Percentiles rank a stretch among this genome's conserved stretches.
These are phyloP conservation scores for Nyleta sp. DNA, from an alignment of 2,888 invertebrate species.

Conservation along the genomic window DNA sequence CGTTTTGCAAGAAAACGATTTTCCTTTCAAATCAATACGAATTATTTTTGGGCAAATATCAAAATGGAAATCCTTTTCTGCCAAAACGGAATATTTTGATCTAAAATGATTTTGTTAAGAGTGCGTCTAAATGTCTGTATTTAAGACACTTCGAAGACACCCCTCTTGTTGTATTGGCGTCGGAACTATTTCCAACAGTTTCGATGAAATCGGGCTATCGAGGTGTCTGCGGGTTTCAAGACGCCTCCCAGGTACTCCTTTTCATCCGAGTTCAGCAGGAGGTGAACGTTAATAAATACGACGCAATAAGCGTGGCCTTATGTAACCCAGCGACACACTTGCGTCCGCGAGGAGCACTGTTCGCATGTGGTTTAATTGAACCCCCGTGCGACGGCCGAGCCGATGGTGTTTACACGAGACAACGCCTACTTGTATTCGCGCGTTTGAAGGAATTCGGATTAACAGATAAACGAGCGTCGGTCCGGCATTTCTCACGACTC, in stretches of 20 bases:
- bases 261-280: conserved; percentile 29
- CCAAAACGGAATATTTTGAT: no score
- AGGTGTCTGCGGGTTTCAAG: not conserved
- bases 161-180: no score
- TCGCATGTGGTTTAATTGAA: conserved; percentile 66
- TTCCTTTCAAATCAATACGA: no score
- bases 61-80: no score
- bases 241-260: conserved; percentile 16
- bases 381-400: conserved; percentile 64
- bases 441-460: conserved; percentile 53
- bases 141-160: no score
- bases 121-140: no score
- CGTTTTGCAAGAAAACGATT: no score
- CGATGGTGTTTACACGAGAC: conserved; percentile 55
- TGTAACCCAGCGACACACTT: conserved; percentile 74
- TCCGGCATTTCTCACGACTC: conserved; percentile 53
- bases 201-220: no score
- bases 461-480: conserved; percentile 46
- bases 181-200: no score
- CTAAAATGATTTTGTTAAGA: no score
- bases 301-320: conserved; percentile 68
- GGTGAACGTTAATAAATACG: conserved; percentile 51
- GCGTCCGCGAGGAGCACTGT: conserved; percentile 65
- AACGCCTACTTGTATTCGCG: conserved; percentile 54
- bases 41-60: no score